Conservation (phyloP, 2,113 vertebrate species). For the Parus major region DNA sequence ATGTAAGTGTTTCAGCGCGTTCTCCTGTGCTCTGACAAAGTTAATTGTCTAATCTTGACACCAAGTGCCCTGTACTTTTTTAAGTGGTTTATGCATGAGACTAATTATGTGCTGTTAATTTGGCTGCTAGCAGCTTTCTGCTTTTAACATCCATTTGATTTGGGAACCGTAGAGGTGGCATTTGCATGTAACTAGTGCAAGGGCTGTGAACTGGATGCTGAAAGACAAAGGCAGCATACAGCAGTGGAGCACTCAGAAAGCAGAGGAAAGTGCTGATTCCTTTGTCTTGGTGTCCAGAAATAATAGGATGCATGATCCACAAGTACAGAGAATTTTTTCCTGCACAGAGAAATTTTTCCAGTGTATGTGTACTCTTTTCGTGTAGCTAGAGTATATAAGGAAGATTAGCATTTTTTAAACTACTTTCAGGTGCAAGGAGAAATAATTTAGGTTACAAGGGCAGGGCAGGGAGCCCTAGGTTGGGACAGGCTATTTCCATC, state of each 20-base stretch:
- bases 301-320: neutral
- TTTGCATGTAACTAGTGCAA: constrained; percentile 59
- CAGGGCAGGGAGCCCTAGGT: neutral
- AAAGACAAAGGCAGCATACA: neutral
- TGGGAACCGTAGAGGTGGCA: constrained; percentile 33
- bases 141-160: constrained; percentile 67
- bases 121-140: constrained; percentile 72
- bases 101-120: constrained; percentile 78
- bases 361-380: fast-evolving
- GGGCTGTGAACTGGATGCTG: constrained; percentile 3
- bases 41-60: constrained; percentile 75
- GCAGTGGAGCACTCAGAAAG: neutral
- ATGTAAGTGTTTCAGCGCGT: constrained; percentile 1
- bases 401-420: neutral
- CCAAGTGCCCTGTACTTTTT: constrained; percentile 62
- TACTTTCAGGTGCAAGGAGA: neutral
- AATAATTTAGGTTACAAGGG: neutral
- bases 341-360: neutral
- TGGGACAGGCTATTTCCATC: neutral
- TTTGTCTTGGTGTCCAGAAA: neutral
- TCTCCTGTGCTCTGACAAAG: constrained; percentile 61
- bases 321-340: neutral
- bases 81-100: constrained; percentile 73
- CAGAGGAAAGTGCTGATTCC: neutral
- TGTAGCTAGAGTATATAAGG: neutral